Percentiles rank a stretch among this genome's conserved stretches.
phyloP scores from a whole-genome alignment of 2,113 vertebrate species.

The Corapipo altera region DNA sequence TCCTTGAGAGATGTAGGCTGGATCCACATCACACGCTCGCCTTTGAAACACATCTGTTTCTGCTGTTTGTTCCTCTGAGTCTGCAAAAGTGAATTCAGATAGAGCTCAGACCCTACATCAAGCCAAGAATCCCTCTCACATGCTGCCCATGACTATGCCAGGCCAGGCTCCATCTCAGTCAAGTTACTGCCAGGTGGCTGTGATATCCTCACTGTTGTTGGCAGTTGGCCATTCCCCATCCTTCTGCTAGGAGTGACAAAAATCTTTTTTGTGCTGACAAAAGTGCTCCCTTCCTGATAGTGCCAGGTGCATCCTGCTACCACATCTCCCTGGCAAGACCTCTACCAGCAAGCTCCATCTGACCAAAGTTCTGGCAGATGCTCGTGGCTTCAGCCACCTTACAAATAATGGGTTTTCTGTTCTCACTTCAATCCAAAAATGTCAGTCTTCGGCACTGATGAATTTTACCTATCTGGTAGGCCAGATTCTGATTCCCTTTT shows the following conservation, averaged over 20 bases:
- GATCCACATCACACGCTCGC: constrained; percentile 85
- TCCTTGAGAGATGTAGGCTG: constrained; percentile 82
- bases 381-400: not conserved
- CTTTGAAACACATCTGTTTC: constrained; percentile 81
- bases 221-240: not conserved
- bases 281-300: not conserved
- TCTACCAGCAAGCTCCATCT: not conserved
- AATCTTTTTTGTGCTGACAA: not conserved
- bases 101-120: not conserved
- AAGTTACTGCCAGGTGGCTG: not conserved
- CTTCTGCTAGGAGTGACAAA: not conserved
- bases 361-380: not conserved
- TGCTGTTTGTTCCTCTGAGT: constrained; percentile 66
- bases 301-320: not conserved
- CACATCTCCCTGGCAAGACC: not conserved
- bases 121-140: not conserved
- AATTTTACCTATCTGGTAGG: not conserved
- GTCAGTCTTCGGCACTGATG: not conserved
- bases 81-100: constrained; percentile 60
- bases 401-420: not conserved
- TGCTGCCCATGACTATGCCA: not conserved
- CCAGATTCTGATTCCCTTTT: not conserved
- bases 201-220: not conserved
- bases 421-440: not conserved
- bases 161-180: not conserved